Evolutionary conservation across 2,113 vertebrate species (phyloP), one percentile per base, ranked within the genome.

Genomic region (Anser cygnoides): DNA sequence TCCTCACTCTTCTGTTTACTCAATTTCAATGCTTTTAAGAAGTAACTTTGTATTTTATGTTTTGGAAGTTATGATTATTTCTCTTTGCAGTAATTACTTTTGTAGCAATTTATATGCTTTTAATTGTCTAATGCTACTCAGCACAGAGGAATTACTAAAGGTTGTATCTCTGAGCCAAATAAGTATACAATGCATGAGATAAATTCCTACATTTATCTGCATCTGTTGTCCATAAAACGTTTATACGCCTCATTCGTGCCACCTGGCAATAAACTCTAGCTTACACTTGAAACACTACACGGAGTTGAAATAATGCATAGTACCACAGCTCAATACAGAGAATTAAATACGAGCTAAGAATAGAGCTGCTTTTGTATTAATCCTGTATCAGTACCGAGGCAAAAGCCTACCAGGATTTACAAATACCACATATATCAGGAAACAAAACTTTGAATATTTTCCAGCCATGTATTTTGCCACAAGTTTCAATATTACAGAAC

Each of bases 151-250:
- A 96, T 93, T 94, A 85, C 14, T 87, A 57, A 74, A 62, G 62
- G 89, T 63, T 84, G 39, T 67, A 67, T 85, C 74, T 95, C 91
- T 87, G 50, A 87, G 79, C 75, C 76, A 96, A 97, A 93, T 62
- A 89, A 80, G n/a, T 67, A 84, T 59, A 92, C 23, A 9, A 10
- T 68, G 74, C 85, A 87, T 57, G 39, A 75, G 72, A 98, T 84
- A 95, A 96, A 97, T 89, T 75, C 80, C 68, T 95, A 61, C 62
- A 95, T 96, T 96, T 96, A 93, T 96, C 96, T 96, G 93, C 97
- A 98, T 97, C 97, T 98, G 97, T 97, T 98, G 94, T 90, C 88
- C 95, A 97, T 97, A 97, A 98, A 97, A 96, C 92, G 95, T 97
- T 98, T 97, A 97, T 97, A 93, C 16, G 90, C 86, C 80, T 97